Conservation (phyloP, 2,113 vertebrate genomes). For the Mus spicilegus region DNA sequence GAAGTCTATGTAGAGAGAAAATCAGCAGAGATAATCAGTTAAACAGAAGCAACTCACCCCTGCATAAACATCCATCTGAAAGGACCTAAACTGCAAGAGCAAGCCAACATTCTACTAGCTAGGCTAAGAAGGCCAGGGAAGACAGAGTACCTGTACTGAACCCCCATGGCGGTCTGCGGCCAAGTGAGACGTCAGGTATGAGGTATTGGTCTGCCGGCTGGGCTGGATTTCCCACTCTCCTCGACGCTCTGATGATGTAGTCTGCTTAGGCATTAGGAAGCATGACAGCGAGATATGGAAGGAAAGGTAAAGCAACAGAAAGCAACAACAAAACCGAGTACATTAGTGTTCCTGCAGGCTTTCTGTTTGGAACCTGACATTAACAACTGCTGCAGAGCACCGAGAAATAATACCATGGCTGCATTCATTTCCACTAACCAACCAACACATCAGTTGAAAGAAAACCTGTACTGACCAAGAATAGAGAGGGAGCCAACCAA, state of each 20-base stretch:
- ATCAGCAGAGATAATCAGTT: not conserved
- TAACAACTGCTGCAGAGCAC: conserved; percentile 69
- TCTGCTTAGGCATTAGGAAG: conserved; percentile 88
- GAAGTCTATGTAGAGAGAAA: not conserved
- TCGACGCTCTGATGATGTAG: conserved; percentile 94
- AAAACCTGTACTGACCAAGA: conserved; percentile 2
- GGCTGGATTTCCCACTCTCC: conserved; percentile 99
- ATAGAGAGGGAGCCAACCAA: not conserved
- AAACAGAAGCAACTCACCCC: conserved; percentile 22
- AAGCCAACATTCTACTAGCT: not conserved
- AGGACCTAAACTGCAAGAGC: conserved; percentile 30
- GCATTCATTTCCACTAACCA: conserved; percentile 63
- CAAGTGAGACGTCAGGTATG: conserved; percentile 98
- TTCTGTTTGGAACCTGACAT: conserved; percentile 62
- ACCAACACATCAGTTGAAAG: not conserved
- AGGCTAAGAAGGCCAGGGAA: conserved; percentile 12
- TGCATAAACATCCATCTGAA: not conserved
- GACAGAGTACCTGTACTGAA: conserved; percentile 97
- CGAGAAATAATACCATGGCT: conserved; percentile 57
- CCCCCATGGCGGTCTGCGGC: conserved; percentile 98
- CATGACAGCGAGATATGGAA: conserved; percentile 82
- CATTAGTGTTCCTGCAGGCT: conserved; percentile 74
- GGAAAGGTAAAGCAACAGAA: conserved; percentile 84
- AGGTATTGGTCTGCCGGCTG: conserved; percentile 97
- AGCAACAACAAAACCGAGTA: conserved; percentile 84